Evolutionary conservation across 2,797 vertebrate genomes (phyloP).

Genomic region (Vespertilio murinus): DNA sequence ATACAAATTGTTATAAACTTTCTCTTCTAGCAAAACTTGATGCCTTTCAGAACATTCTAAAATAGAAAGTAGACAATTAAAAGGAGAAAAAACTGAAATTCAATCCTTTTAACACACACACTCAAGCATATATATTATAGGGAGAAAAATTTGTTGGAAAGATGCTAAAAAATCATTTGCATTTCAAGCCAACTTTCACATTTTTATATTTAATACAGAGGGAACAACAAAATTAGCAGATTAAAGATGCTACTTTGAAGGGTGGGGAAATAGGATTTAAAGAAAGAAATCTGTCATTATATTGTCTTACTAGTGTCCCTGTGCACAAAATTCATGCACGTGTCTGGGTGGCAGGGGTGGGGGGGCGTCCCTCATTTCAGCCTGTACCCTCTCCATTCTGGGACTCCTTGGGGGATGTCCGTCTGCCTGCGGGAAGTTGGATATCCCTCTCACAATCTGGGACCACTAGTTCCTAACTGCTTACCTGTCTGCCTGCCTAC

Average conservation of each 20-base stretch:
- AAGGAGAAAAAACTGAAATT: not conserved
- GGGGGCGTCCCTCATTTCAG: no score
- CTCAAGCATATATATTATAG: not conserved
- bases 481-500: no score
- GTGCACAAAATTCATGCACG: no score
- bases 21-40: constrained; percentile 54
- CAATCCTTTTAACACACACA: not conserved
- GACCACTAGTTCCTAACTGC: no score
- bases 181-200: not conserved
- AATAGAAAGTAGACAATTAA: not conserved
- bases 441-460: no score
- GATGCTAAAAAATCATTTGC: not conserved
- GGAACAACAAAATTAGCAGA: not conserved
- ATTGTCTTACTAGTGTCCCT: not conserved
- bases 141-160: not conserved
- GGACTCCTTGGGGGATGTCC: no score
- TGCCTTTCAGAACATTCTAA: constrained; percentile 36
- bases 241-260: not conserved
- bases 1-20: constrained; percentile 69
- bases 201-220: constrained; percentile 6
- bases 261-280: not conserved
- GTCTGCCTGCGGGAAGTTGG: no score
- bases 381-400: no score
- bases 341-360: no score
- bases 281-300: not conserved